Evolutionary conservation across 2,888 invertebrate genomes (phyloP).

Genomic region (Celastrina argiolus): DNA sequence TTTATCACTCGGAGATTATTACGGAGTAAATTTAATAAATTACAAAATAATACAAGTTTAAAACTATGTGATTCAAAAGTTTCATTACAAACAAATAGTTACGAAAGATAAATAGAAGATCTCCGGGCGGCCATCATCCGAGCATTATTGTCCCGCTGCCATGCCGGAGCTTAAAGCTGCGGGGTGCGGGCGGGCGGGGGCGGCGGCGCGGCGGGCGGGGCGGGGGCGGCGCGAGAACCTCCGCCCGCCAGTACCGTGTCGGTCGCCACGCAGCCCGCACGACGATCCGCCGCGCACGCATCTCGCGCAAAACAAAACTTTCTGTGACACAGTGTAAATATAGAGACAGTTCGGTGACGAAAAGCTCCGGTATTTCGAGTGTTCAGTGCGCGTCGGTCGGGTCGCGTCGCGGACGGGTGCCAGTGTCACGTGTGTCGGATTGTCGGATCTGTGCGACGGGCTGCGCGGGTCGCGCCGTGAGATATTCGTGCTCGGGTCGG

Average conservation of each 20-base stretch:
- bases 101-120: constrained; percentile 62
- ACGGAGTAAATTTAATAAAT: neutral
- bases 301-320: constrained; percentile 54
- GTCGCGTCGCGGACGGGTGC: constrained; percentile 31
- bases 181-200: constrained; percentile 49
- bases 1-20: neutral
- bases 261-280: constrained; percentile 61
- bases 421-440: constrained; percentile 68
- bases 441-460: constrained; percentile 74
- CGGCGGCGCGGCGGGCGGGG: constrained; percentile 53
- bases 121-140: constrained; percentile 72
- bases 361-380: neutral
- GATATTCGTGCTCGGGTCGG: constrained; percentile 75
- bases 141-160: constrained; percentile 70
- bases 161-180: constrained; percentile 69
- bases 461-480: constrained; percentile 73
- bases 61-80: neutral
- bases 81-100: constrained; percentile 54
- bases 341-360: constrained; percentile 18
- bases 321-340: neutral
- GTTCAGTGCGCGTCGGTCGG: neutral
- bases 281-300: constrained; percentile 46
- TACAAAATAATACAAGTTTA: neutral
- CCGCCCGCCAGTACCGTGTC: constrained; percentile 70
- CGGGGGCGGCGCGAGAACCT: constrained; percentile 55